Base-by-base conservation (phyloP, 2,113 vertebrate species). In the Gila orcuttii region DNA sequence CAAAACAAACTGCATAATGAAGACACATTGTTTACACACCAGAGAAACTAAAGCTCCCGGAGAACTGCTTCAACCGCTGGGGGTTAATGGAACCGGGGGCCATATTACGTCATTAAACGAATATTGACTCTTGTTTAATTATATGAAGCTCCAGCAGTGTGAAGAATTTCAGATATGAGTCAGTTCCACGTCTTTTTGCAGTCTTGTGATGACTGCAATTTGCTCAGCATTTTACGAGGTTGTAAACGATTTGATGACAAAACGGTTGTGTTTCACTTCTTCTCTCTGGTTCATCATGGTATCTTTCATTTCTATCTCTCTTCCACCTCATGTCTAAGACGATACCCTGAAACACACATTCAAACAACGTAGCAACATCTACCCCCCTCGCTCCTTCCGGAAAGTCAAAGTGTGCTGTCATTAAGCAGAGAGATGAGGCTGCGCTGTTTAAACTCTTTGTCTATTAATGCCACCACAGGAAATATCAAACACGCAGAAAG, bases 71-170 rank as follows among this genome's bases (percentile, higher is more conserved):
- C 28, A 76, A 52, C 79, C 60, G 64, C 57, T 76, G n/a, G 85
- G 42, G 39, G 59, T n/a, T 77, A 86, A 86, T 66, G 23, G 64
- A 66, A 68, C 71, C 8, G 28, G 28, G 42, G 21, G 28, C 23
- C 31, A n/a, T 62, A 66, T 71, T 36, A 69, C 84, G 28, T 25
- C 81, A 83, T 71, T 83, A 83, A 50, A 57, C 1, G 1, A 74
- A 83, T 42, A 83, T 73, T 83, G 21, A 74, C 66, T 83, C 81
- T 83, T 39, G 21, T 82, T 19, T 52, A 68, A 52, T 73, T 83
- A 73, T 28, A 36, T 42, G 21, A 74, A 83, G 31, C 82, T 73
- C 68, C 47, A 83, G 23, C 52, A 59, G 82, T 33, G 15, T 59
- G 25, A 42, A 79, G 50, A 33, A 39, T 39, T 15, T 55, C 3